Evolutionary conservation across 2,888 invertebrate genomes (phyloP).

Genomic region (Auanema freiburgensis): DNA sequence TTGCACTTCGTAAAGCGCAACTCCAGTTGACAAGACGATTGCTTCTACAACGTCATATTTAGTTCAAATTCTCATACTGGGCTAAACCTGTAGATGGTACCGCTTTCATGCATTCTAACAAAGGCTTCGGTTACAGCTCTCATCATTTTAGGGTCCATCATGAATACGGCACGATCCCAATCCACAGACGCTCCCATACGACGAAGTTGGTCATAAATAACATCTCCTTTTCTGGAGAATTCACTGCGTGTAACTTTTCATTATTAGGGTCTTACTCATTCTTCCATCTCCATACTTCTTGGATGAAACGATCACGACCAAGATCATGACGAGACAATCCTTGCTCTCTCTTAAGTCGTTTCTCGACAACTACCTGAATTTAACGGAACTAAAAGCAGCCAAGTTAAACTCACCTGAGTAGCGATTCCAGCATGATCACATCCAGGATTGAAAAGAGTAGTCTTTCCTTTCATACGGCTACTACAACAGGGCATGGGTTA

Average conservation of each 20-base stretch:
- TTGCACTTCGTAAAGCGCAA: conserved; percentile 90
- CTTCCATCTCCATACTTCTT: conserved; percentile 93
- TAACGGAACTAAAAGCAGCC: not conserved
- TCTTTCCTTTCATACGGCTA: conserved; percentile 89
- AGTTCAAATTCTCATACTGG: not conserved
- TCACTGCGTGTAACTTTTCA: no score
- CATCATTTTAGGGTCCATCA: conserved; percentile 88
- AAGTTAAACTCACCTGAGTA: conserved; percentile 73
- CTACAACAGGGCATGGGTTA: conserved; percentile 67
- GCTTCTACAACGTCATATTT: conserved; percentile 66
- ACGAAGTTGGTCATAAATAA: conserved; percentile 82
- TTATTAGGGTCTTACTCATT: conserved; percentile 71
- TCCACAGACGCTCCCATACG: conserved; percentile 88
- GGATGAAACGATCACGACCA: conserved; percentile 89
- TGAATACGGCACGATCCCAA: conserved; percentile 91
- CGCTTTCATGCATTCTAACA: conserved; percentile 82
- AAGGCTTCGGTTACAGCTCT: conserved; percentile 92
- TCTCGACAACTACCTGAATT: conserved; percentile 82
- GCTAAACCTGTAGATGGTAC: conserved; percentile 79
- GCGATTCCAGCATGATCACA: conserved; percentile 99
- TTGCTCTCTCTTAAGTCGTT: conserved; percentile 85
- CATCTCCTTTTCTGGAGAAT: conserved; percentile 73
- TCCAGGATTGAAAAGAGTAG: conserved; percentile 93
- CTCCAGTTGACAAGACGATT: conserved; percentile 98
- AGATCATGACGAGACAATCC: conserved; percentile 85